Base-by-base conservation (phyloP, 2,888 invertebrate genomes). In the Acanthosoma haemorrhoidale region DNA sequence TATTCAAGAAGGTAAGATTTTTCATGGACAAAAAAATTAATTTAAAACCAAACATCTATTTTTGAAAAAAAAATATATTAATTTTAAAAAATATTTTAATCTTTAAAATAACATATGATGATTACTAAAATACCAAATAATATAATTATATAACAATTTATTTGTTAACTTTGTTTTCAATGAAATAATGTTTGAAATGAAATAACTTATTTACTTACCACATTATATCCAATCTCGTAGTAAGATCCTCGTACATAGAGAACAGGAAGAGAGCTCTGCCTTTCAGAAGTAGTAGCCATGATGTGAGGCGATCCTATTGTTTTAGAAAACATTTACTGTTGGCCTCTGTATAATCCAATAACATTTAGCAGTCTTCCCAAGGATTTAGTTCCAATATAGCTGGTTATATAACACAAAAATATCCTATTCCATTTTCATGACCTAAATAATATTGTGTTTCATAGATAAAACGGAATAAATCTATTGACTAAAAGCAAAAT, bases 221-320 rank as follows among this genome's bases (percentile, higher is more conserved):
- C 87, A 82, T 92, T 91, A 77, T 84, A 92, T 72, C 94, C 94
- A 67, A 94, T 89, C 78, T 93, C 91, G 78, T 93, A 92, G 79
- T 93, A 89, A 0, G 88, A 90, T 68, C 94, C 94, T 74, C 85
- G 83, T 1, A 89, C 87, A 79, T 90, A 87, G 63, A 94, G 81
- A 18, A 93, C 86, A 0, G 93, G 93, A 70, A 94, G 88, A 6
- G 84, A 85, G 75, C 88, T 85, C 70, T 89, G 81, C 72, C 87
- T 57, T 71, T 18, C 39, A 34, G 39, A 21, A 70, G 64, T 57
- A 15, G 67, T 32, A 16, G 43, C 38, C 36, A 32, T 36, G 51
- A 21, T 43, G 21, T 57, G 13, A 25, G 34, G 25, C 21, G 36
- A 25, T 32, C 34, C 51, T 36, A 21, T 29, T 29, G 31, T 51